These are phyloP conservation scores for Automeris io DNA, from an alignment of 2,888 invertebrate genomes.

Conservation along the genomic window DNA sequence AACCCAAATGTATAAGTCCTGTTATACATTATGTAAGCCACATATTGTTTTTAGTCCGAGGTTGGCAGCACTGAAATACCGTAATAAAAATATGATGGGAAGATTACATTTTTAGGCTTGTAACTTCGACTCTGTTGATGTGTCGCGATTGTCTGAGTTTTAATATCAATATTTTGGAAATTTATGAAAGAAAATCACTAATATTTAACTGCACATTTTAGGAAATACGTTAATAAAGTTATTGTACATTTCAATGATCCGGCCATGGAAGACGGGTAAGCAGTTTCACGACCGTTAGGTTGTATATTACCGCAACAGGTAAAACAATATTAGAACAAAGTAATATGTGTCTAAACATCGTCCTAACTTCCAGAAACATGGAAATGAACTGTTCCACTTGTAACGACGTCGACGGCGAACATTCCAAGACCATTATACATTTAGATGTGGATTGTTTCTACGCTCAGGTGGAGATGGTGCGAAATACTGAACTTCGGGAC, in stretches of 20 bases:
- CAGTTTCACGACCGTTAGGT: conserved; percentile 32
- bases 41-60: too few species aligned
- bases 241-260: conserved; percentile 50
- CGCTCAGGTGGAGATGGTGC: conserved; percentile 90
- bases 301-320: conserved; percentile 55
- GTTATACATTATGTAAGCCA: too few species aligned
- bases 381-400: conserved; percentile 63
- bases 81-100: too few species aligned
- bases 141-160: conserved; percentile 71
- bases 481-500: conserved; percentile 80
- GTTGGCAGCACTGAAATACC: too few species aligned
- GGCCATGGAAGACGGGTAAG: conserved; percentile 66
- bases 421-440: conserved; percentile 85
- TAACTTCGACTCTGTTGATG: conserved; percentile 69
- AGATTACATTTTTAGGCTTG: conserved; percentile 29
- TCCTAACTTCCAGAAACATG: conserved; percentile 62
- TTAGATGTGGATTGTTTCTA: conserved; percentile 91
- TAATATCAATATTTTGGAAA: conserved; percentile 69
- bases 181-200: conserved; percentile 67
- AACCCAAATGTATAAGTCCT: too few species aligned
- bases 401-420: conserved; percentile 60
- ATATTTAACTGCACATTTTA: conserved; percentile 40
- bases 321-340: conserved; percentile 60
- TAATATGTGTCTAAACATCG: conserved; percentile 53
- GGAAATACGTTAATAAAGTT: conserved; percentile 45